Conservation (phyloP, 2,113 vertebrate genomes). For the Cettia cetti region DNA sequence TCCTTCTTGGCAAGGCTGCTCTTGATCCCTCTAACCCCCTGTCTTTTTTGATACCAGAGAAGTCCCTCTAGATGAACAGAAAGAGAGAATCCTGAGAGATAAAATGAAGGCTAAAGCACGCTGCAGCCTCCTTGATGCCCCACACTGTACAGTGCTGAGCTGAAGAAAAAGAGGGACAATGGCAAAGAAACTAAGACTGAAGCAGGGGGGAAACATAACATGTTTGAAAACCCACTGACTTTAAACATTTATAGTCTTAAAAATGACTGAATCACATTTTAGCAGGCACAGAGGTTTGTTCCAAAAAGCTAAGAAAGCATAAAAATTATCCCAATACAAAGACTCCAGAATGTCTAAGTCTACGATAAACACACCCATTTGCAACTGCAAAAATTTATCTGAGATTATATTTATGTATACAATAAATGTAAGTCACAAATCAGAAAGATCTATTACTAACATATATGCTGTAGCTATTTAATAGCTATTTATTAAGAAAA, state of each 20-base stretch:
- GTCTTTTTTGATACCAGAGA: not conserved
- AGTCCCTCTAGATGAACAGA: not conserved
- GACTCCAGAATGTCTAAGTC: not conserved
- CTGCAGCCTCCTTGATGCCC: not conserved
- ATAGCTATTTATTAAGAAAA: not conserved
- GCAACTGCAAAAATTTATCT: not conserved
- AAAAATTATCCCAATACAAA: not conserved
- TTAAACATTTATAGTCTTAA: conserved; percentile 30
- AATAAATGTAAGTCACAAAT: not conserved
- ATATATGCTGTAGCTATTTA: not conserved
- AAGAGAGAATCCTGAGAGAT: not conserved
- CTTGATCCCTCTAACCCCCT: not conserved
- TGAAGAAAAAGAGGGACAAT: not conserved
- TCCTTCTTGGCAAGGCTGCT: not conserved
- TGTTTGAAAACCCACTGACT: not conserved
- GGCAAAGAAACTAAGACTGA: not conserved
- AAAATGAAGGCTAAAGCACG: not conserved
- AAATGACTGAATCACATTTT: conserved; percentile 6
- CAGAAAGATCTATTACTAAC: not conserved
- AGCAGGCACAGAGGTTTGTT: not conserved
- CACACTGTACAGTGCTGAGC: not conserved
- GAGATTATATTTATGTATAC: not conserved
- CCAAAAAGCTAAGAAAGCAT: not conserved
- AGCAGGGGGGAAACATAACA: not conserved
- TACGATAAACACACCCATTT: not conserved